A percentile compares a stretch with the other conserved stretches of the same genome.
phyloP scores from a whole-genome alignment of 2,797 vertebrate genomes.

The Anguilla marmorata region DNA sequence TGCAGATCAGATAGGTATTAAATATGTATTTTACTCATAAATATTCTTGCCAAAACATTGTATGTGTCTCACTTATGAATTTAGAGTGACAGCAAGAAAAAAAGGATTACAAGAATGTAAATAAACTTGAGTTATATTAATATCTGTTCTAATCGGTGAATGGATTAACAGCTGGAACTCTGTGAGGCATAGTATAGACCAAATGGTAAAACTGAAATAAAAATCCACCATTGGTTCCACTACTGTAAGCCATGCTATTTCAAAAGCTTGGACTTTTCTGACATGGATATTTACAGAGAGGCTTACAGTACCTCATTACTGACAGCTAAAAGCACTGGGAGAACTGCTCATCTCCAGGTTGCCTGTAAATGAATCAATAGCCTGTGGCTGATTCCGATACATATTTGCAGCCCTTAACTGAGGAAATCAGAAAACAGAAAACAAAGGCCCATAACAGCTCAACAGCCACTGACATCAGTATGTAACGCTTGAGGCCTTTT shows the following conservation, averaged over 20 bases:
- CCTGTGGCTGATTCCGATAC: conserved; percentile 39
- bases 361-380: conserved; percentile 36
- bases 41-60: conserved; percentile 25
- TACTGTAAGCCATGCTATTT: conserved; percentile 16
- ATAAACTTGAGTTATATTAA: conserved; percentile 43
- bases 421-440: conserved; percentile 37
- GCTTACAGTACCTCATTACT: conserved; percentile 28
- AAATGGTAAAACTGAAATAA: conserved; percentile 22
- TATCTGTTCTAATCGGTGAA: conserved; percentile 45
- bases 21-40: conserved; percentile 32
- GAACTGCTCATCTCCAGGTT: not conserved
- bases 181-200: conserved; percentile 31
- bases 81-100: conserved; percentile 39
- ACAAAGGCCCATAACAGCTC: conserved; percentile 38
- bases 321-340: conserved; percentile 16
- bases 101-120: conserved; percentile 49
- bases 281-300: conserved; percentile 7
- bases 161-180: conserved; percentile 47
- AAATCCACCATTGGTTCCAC: not conserved
- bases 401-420: conserved; percentile 38
- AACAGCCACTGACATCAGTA: conserved; percentile 32
- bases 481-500: conserved; percentile 38
- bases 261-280: not conserved
- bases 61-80: conserved; percentile 22
- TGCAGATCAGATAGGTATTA: conserved; percentile 20